Evolutionary conservation across 2,797 vertebrate species (phyloP), one percentile per base, ranked within the genome.

Genomic region (Characodon lateralis): DNA sequence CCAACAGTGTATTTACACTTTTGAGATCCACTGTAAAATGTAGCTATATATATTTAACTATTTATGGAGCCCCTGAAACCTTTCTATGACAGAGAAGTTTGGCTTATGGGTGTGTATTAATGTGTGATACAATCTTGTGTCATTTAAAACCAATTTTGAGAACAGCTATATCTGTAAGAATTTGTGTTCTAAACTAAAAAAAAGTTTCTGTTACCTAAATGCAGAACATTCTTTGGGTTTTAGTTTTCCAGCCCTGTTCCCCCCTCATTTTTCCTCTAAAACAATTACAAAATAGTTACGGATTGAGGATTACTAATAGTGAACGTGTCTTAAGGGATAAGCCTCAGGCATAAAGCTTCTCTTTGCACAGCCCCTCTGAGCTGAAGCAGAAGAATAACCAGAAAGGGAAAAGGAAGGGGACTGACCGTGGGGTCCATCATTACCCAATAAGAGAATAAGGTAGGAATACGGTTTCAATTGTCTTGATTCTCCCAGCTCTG

Each of bases 251-350:
- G 39, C 77, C 50, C 50, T 77, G 58, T 65, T 41, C 43, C 39
- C 55, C 7, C 18, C 26, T 6, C 63, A 43, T 58, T 56, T 81
- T 70, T 56, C 55, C 58, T 77, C 59, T 78, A 71, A 85, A 56
- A 83, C 74, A 82, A 76, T 82, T 84, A 88, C 79, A 77, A 78
- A 88, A 78, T 81, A 78, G 86, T 82, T 92, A 87, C 83, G 83
- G 87, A 92, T 89, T 92, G 83, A 80, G 93, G 95, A 96, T 95
- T 95, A 95, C 82, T 85, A 89, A 79, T 87, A 80, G 91, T 46
- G 80, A 90, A 87, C 88, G 89, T 93, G 91, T 94, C 88, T 93
- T 93, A 93, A 90, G 75, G 94, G 94, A 96, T 96, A 91, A 95
- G 93, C 88, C 84, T 74, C 43, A 73, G 82, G 92, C 89, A 95